Percentiles rank a stretch among this genome's conserved stretches.
These are phyloP conservation scores for Labia minor DNA, from an alignment of 2,888 invertebrate genomes.

Conservation along the genomic window DNA sequence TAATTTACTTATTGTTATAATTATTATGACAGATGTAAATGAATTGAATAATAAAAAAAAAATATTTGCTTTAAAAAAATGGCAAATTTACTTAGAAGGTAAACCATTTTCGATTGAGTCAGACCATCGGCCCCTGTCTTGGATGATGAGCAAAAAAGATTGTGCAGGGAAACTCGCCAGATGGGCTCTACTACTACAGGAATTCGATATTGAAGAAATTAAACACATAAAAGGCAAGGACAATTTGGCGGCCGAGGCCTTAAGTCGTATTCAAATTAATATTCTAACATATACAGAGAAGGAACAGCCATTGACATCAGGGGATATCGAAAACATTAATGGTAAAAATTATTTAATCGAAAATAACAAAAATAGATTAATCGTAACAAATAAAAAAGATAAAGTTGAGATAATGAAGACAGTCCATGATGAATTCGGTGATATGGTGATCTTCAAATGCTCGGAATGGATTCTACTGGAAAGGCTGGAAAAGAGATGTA, in stretches of 20 bases:
- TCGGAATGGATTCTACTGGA: neutral
- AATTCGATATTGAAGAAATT: neutral
- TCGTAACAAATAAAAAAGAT: neutral
- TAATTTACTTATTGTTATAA: too few relatives aligned
- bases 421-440: neutral
- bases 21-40: too few relatives aligned
- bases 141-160: neutral
- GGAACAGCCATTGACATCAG: neutral
- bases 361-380: neutral
- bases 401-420: neutral
- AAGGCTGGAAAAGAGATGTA: neutral
- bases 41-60: neutral
- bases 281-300: neutral
- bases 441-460: neutral
- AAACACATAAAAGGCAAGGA: neutral
- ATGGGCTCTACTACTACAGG: neutral
- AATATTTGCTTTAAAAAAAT: neutral
- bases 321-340: neutral
- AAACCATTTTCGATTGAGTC: neutral
- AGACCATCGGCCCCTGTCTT: neutral
- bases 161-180: neutral
- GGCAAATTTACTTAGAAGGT: neutral
- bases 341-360: neutral
- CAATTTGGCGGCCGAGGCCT: neutral
- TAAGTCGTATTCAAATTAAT: neutral